A percentile compares a stretch with the other conserved stretches of the same genome.
Evolutionary conservation across 2,113 vertebrate genomes (phyloP).

Genomic region (Muntiacus reevesi): DNA sequence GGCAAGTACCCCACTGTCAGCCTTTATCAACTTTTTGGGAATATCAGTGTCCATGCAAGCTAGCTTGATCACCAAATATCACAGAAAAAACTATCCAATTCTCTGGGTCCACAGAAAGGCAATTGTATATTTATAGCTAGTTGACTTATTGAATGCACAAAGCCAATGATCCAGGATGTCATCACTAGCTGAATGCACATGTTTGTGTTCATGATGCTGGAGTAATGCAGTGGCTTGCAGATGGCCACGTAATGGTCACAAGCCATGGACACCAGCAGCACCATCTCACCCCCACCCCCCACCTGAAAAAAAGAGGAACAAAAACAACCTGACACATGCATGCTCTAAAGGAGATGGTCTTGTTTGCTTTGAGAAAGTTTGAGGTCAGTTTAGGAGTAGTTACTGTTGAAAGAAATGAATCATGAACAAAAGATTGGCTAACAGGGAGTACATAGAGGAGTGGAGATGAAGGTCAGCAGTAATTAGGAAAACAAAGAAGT

Average conservation of each 20-base stretch:
- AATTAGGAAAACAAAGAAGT: slow-evolving; percentile 50
- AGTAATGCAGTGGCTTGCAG: slow-evolving; percentile 59
- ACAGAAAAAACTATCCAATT: slow-evolving; percentile 60
- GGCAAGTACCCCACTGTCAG: slow-evolving; percentile 44
- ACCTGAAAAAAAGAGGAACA: slow-evolving; percentile 12
- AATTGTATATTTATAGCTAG: slow-evolving; percentile 25
- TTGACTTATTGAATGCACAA: slow-evolving; percentile 54
- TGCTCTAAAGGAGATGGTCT: slow-evolving; percentile 51
- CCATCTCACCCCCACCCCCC: slow-evolving; percentile 47
- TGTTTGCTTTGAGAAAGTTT: slow-evolving; percentile 44
- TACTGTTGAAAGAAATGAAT: slow-evolving; percentile 61
- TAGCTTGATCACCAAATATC: slow-evolving; percentile 56
- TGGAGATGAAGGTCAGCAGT: background rate
- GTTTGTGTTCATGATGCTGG: background rate
- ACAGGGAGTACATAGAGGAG: slow-evolving; percentile 50
- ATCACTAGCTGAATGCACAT: slow-evolving; percentile 33
- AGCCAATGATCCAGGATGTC: slow-evolving; percentile 43
- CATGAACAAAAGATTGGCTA: slow-evolving; percentile 59
- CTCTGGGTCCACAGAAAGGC: slow-evolving; percentile 46
- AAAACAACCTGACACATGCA: slow-evolving; percentile 62
- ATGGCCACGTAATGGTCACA: slow-evolving; percentile 51
- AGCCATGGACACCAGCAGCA: slow-evolving; percentile 59
- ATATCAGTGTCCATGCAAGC: slow-evolving; percentile 25
- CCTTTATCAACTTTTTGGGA: slow-evolving; percentile 46
- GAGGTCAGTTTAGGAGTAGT: slow-evolving; percentile 49